Conservation (phyloP, 2,888 invertebrate species). For the Drosophila peninsularis region DNA sequence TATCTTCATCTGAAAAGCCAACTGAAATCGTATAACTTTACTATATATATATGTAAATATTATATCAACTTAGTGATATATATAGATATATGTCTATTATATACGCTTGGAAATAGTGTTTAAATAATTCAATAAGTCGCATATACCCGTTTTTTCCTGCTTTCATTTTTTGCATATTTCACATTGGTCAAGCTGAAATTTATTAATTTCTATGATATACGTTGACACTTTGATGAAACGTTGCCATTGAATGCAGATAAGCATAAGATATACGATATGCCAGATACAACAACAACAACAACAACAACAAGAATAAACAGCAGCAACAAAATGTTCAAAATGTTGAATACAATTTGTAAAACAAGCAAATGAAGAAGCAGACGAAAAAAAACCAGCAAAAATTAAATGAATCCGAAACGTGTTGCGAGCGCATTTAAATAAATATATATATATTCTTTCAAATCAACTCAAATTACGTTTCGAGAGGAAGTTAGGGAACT, state of each 20-base stretch:
- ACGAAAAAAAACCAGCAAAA: constrained; percentile 26
- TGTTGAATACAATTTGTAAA: constrained; percentile 57
- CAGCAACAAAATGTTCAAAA: constrained; percentile 39
- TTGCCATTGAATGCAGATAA: constrained; percentile 76
- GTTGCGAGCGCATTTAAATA: constrained; percentile 38
- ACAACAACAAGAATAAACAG: constrained; percentile 29
- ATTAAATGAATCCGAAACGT: constrained; percentile 43
- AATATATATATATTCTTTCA: constrained; percentile 16
- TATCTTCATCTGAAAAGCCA: no score
- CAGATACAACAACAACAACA: constrained; percentile 21
- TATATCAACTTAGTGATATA: neutral
- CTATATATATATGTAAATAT: neutral
- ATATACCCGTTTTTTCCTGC: neutral
- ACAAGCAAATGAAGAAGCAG: constrained; percentile 39
- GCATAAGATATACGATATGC: constrained; percentile 67
- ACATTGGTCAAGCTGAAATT: constrained; percentile 58
- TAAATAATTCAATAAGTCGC: neutral
- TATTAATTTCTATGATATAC: constrained; percentile 78
- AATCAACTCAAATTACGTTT: constrained; percentile 51
- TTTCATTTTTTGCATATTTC: constrained; percentile 8
- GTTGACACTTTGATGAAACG: constrained; percentile 80
- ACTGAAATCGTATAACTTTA: no score
- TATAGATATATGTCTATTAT: no score
- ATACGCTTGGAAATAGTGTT: neutral
- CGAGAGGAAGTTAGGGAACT: constrained; percentile 44